Evolutionary conservation across 2,797 vertebrate species (phyloP).

Genomic region (Siniperca obscura): DNA sequence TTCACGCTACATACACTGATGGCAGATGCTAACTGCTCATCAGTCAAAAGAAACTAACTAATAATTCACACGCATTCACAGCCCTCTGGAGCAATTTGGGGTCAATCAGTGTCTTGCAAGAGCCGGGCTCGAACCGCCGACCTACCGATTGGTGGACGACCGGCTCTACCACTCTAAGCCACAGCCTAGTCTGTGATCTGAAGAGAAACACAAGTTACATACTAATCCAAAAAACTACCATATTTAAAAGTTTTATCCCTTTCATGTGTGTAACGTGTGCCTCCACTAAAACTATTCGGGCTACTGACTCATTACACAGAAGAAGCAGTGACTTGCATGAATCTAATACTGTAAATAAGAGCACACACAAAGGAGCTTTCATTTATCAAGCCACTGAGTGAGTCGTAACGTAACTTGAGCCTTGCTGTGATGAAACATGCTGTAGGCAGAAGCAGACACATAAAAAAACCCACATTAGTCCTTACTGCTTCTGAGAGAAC

Average conservation of each 20-base stretch:
- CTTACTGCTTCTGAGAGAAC: constrained; percentile 64
- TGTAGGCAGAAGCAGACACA: constrained; percentile 63
- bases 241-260: constrained; percentile 5
- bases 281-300: constrained; percentile 27
- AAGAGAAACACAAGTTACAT: not conserved
- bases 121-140: too few species aligned
- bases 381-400: constrained; percentile 68
- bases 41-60: too few species aligned
- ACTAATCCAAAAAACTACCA: not conserved
- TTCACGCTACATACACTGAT: too few species aligned
- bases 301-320: constrained; percentile 60
- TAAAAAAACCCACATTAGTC: constrained; percentile 69
- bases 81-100: too few species aligned
- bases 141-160: too few species aligned
- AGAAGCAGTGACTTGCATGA: constrained; percentile 52
- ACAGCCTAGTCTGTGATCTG: too few species aligned
- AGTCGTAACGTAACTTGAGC: constrained; percentile 68
- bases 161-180: too few species aligned
- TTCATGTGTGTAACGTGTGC: constrained; percentile 12
- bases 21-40: too few species aligned
- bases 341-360: constrained; percentile 70
- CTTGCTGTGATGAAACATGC: constrained; percentile 72
- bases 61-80: too few species aligned
- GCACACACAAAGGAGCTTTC: constrained; percentile 67
- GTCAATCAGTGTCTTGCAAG: too few species aligned